Base-by-base conservation (phyloP, 2,888 invertebrate genomes). In the Cephus sareptanus region DNA sequence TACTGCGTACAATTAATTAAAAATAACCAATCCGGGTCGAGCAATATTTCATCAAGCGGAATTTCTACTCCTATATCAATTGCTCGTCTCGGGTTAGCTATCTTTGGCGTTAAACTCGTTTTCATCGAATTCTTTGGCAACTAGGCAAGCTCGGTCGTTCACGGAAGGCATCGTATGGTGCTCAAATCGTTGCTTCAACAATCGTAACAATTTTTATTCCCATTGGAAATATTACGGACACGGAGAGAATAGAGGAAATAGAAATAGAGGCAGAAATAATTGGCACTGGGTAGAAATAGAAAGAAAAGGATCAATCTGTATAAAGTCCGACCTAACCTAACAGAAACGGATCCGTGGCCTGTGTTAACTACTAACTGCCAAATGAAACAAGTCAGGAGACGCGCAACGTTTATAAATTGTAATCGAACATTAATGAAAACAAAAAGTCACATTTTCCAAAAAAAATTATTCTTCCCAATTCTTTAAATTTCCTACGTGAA, bases 111-210 rank as follows among this genome's bases (percentile, higher is more conserved):
- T 83, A 85, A 85, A 84, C 81, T 83, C 81, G 77, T 80, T 82
- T 56, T 83, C 77, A 78, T 81, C 81, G 82, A 82, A 80, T 82
- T 81, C 84, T 84, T 85, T 86, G 84, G 87, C 86, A 88, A 87
- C 86, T 88, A 87, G 87, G 87, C 91, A 91, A 91, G 91, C 91
- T 91, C 91, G 91, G 91, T 91, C 90, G 90, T 91, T 91, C 91
- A 91, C 91, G 91, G 90, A 90, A 91, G 91, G 91, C 91, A 91
- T 91, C 91, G 91, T 91, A 89, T 87, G 90, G 90, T 89, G 90
- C 89, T 89, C 88, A 87, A 89, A 89, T 90, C 89, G 90, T 90
- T 90, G 89, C 89, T 86, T 89, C 84, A 90, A 90, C 90, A 90
- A 89, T 90, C 85, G 85, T 89, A 90, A 90, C 90, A 90, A 89